Conservation (phyloP, 30 jellyfish, hydroid and myxozoan genomes). For the Chrysaora quinquecirrha region DNA sequence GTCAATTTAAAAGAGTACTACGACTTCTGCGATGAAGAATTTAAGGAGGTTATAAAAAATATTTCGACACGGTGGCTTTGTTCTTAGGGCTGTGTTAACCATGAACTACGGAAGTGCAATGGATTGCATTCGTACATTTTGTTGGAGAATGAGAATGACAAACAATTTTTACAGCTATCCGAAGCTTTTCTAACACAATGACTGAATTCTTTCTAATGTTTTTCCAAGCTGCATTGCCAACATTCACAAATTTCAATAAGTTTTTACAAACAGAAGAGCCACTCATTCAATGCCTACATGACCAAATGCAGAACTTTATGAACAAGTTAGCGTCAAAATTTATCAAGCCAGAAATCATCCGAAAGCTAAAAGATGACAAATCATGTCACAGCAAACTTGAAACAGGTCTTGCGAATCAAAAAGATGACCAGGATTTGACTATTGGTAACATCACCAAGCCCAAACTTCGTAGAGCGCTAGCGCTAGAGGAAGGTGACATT, state of each 20-base stretch:
- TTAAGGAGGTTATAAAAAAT: conserved; percentile 46
- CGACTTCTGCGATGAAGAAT: conserved; percentile 65
- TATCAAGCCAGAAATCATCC: conserved; percentile 60
- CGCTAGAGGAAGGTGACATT: conserved; percentile 52
- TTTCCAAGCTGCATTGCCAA: conserved; percentile 66
- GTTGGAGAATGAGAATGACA: conserved; percentile 45
- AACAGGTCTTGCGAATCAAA: conserved; percentile 60
- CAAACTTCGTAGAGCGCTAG: conserved; percentile 32
- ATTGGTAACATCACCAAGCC: conserved; percentile 64
- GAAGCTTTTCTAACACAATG: conserved; percentile 57
- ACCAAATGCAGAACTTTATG: conserved; percentile 55
- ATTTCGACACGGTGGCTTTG: conserved; percentile 66
- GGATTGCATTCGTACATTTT: conserved; percentile 61
- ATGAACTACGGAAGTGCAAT: conserved; percentile 59
- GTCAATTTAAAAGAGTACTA: conserved; percentile 47
- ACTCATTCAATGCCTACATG: conserved; percentile 50
- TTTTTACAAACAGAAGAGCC: conserved; percentile 72
- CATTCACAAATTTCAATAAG: conserved; percentile 62
- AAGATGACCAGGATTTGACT: conserved; percentile 51
- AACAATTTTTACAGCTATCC: conserved; percentile 53
- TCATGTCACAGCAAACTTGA: conserved; percentile 35
- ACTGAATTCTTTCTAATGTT: conserved; percentile 53
- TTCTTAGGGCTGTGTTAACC: conserved; percentile 52
- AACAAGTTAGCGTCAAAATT: conserved; percentile 45
- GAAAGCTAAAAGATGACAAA: conserved; percentile 37